Conservation (phyloP, 1,140 invertebrate genomes). For the Berghia stephanieae region DNA sequence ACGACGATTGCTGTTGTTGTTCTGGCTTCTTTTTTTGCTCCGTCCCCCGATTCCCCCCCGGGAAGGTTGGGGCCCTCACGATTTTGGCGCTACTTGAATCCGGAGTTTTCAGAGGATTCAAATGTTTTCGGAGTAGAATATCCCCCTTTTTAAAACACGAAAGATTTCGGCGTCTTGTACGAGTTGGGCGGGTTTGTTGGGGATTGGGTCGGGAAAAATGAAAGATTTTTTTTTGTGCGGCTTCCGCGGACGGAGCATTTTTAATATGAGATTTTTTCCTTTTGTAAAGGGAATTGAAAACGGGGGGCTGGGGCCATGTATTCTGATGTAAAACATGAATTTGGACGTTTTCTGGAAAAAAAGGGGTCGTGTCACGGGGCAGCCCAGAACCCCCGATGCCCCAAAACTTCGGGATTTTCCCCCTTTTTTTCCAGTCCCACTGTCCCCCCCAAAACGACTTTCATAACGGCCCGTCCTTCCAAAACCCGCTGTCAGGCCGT, state of each 20-base stretch:
- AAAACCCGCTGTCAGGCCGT: not conserved
- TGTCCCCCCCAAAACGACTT: not conserved
- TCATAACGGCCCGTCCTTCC: not conserved
- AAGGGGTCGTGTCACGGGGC: not conserved
- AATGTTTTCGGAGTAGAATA: not conserved
- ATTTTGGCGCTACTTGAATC: conserved; percentile 23
- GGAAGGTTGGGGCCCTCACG: conserved; percentile 20
- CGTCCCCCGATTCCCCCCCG: conserved; percentile 14
- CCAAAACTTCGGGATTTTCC: not conserved
- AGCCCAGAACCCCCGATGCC: not conserved
- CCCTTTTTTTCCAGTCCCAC: not conserved
- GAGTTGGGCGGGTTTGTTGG: not conserved
- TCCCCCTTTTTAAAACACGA: not conserved
- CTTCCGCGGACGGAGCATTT: not conserved
- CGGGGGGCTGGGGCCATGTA: too few species aligned
- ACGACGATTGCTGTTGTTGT: too few species aligned
- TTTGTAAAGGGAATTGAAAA: too few species aligned
- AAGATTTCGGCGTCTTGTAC: not conserved
- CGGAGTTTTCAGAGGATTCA: not conserved
- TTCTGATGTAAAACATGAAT: too few species aligned
- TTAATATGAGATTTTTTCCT: not conserved
- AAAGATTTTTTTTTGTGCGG: not conserved
- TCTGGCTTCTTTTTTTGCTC: not conserved
- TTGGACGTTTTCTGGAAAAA: not conserved
- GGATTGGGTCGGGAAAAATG: not conserved